Evolutionary conservation across 2,113 vertebrate genomes (phyloP).

Genomic region (Carassius gibelio): DNA sequence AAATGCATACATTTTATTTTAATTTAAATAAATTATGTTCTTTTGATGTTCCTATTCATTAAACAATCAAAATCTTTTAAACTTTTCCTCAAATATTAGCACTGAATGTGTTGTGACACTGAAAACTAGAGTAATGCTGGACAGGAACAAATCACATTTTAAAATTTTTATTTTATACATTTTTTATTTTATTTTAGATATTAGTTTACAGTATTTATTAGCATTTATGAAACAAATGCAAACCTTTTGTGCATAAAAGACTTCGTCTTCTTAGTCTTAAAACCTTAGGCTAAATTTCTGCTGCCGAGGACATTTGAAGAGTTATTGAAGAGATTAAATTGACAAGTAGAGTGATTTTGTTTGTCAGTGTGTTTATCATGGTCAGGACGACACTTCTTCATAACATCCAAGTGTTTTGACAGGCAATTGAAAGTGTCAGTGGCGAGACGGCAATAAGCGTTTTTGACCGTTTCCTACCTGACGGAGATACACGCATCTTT

Average conservation of each 20-base stretch:
- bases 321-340: neutral
- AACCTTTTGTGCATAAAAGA: neutral
- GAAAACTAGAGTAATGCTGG: too few species aligned
- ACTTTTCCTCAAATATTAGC: too few species aligned
- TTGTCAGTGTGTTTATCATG: conserved; percentile 49
- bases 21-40: too few species aligned
- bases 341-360: conserved; percentile 42
- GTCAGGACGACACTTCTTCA: conserved; percentile 36
- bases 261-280: neutral
- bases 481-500: conserved; percentile 6
- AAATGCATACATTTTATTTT: too few species aligned
- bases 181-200: too few species aligned
- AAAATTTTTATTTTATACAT: too few species aligned
- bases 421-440: conserved; percentile 35
- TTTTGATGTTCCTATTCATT: too few species aligned
- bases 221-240: neutral
- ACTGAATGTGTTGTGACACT: too few species aligned
- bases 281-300: neutral
- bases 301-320: conserved; percentile 6
- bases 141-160: neutral
- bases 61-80: too few species aligned
- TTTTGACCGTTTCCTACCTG: conserved; percentile 3
- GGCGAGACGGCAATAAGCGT: conserved; percentile 2
- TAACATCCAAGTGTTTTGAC: conserved; percentile 54
- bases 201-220: too few species aligned